Evolutionary conservation across 2,113 vertebrate genomes (phyloP).

Genomic region (Seriola quinqueradiata): DNA sequence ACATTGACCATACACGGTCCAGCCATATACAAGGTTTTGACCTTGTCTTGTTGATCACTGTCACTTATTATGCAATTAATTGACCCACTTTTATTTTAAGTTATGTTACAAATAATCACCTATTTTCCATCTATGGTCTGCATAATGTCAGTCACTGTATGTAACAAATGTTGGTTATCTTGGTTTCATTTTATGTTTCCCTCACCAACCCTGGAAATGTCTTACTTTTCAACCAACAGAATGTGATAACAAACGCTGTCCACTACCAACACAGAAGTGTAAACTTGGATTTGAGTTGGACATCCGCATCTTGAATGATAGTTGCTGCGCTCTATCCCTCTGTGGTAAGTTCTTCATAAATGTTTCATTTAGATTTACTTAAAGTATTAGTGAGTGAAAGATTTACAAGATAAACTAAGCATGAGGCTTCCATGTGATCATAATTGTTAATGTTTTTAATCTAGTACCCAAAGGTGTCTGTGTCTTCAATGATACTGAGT

Average conservation of each 20-base stretch:
- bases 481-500: constrained; percentile 77
- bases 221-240: constrained; percentile 64
- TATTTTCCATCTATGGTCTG: not conserved
- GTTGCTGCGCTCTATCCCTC: constrained; percentile 76
- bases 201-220: not conserved
- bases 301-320: constrained; percentile 3
- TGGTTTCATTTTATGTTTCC: not conserved
- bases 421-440: not conserved
- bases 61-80: too few relatives aligned
- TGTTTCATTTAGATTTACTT: not conserved
- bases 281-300: constrained; percentile 59
- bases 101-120: not conserved
- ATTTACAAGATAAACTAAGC: not conserved
- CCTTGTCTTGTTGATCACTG: too few relatives aligned
- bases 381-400: not conserved
- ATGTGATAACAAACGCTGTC: constrained; percentile 80
- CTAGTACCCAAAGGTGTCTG: constrained; percentile 82
- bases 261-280: constrained; percentile 50
- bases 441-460: constrained; percentile 22
- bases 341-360: constrained; percentile 80
- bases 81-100: not conserved
- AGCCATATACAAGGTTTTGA: too few relatives aligned
- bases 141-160: not conserved
- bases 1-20: too few relatives aligned
- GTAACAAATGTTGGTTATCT: not conserved